Percentiles rank a stretch among this genome's conserved stretches.
Evolutionary conservation across 2,113 vertebrate genomes (phyloP).

Genomic region (Caranx ignobilis): DNA sequence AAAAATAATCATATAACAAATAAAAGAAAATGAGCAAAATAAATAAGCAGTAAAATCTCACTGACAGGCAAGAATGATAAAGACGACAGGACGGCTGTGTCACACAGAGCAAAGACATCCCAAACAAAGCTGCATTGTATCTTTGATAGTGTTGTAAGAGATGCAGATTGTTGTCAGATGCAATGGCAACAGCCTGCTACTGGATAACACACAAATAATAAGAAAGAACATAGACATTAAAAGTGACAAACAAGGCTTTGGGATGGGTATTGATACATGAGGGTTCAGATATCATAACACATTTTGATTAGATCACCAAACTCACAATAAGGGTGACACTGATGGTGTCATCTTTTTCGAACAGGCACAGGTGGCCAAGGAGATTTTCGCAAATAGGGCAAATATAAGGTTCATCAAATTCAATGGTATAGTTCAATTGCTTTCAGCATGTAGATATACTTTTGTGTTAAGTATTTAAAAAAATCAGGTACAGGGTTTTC

Average conservation of each 20-base stretch:
- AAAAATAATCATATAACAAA: slow-evolving; percentile 50
- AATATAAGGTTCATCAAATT: slow-evolving; percentile 34
- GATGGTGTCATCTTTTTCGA: slow-evolving; percentile 29
- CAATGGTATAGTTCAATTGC: slow-evolving; percentile 31
- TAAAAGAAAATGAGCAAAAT: slow-evolving; percentile 55
- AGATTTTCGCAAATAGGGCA: slow-evolving; percentile 32
- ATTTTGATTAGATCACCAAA: slow-evolving; percentile 46
- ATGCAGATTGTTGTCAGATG: slow-evolving; percentile 14
- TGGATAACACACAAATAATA: slow-evolving; percentile 1
- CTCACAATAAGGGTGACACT: slow-evolving; percentile 25
- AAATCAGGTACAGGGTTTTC: slow-evolving; percentile 56
- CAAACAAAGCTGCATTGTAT: slow-evolving; percentile 12
- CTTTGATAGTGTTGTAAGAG: slow-evolving; percentile 35
- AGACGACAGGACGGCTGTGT: slow-evolving; percentile 13
- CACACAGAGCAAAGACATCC: slow-evolving; percentile 7
- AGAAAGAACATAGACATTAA: slow-evolving; percentile 14
- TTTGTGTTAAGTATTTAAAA: slow-evolving; percentile 55
- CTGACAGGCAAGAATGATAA: slow-evolving; percentile 25
- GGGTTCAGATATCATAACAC: slow-evolving; percentile 23
- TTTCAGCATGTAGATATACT: slow-evolving; percentile 41
- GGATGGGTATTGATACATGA: neutral
- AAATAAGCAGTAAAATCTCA: slow-evolving; percentile 66
- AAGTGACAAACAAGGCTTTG: slow-evolving; percentile 39
- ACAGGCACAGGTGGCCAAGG: slow-evolving; percentile 70
- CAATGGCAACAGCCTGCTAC: neutral